Conservation (phyloP, 2,888 invertebrate genomes). For the Homarus gammarus region DNA sequence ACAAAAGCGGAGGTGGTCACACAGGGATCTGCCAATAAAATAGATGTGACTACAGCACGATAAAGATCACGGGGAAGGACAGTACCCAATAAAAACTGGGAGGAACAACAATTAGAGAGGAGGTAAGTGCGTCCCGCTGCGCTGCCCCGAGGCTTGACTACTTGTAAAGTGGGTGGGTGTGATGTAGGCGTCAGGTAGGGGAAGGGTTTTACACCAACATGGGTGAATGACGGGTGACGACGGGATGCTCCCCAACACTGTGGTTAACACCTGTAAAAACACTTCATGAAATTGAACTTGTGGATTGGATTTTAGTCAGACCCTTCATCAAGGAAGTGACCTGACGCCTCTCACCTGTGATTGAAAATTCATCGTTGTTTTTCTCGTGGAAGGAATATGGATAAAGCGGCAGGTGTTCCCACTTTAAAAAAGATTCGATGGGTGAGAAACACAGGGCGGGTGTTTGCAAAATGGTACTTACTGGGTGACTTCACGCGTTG, state of each 20-base stretch:
- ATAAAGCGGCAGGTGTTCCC: background rate
- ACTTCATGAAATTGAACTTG: background rate
- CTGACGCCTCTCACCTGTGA: background rate
- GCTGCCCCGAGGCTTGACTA: too few relatives aligned
- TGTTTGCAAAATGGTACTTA: background rate
- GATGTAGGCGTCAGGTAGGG: too few relatives aligned
- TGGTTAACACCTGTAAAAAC: background rate
- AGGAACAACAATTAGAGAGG: too few relatives aligned
- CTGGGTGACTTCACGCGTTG: background rate
- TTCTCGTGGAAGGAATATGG: background rate
- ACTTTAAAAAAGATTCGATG: background rate
- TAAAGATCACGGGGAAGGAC: background rate
- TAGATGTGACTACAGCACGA: background rate
- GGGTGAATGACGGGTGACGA: too few relatives aligned
- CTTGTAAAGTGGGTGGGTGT: too few relatives aligned
- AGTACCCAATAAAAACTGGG: too few relatives aligned
- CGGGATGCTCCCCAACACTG: background rate
- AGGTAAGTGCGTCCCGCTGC: too few relatives aligned
- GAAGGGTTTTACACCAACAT: background rate
- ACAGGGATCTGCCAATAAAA: background rate
- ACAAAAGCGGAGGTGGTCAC: background rate
- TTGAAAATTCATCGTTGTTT: background rate
- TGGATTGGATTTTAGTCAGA: background rate
- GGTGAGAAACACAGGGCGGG: background rate
- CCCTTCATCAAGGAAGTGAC: background rate